Conservation (phyloP, 2,888 invertebrate genomes). For the Piscicola geometra region DNA sequence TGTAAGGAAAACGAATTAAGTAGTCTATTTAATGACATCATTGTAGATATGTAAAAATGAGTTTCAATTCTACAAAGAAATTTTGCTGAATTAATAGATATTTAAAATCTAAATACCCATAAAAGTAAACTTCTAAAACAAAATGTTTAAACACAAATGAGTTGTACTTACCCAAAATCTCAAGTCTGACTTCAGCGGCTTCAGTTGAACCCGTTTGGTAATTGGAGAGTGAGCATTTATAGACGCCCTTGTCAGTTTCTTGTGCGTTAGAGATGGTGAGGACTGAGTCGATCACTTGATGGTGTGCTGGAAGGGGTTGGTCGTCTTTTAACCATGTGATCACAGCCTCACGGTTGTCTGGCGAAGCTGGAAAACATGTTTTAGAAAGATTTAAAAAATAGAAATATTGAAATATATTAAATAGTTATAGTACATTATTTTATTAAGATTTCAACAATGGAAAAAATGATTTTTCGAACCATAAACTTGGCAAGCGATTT, state of each 20-base stretch:
- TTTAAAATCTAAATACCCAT: background rate
- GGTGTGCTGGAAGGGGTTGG: background rate
- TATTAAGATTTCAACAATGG: too few species aligned
- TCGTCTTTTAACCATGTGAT: background rate
- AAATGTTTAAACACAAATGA: background rate
- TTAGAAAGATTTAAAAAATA: too few species aligned
- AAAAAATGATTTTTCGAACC: too few species aligned
- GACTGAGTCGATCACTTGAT: background rate
- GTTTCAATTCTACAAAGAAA: too few species aligned
- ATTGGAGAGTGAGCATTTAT: background rate
- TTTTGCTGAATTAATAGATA: too few species aligned
- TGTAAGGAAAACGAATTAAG: background rate
- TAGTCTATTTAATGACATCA: too few species aligned
- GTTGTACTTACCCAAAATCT: conserved; percentile 12
- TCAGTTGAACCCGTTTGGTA: background rate
- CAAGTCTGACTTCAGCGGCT: conserved; percentile 4
- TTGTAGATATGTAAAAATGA: too few species aligned
- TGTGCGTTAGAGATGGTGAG: background rate
- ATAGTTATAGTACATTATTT: too few species aligned
- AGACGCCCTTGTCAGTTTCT: background rate
- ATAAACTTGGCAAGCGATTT: too few species aligned
- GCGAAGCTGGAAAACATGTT: background rate
- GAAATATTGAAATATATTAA: too few species aligned
- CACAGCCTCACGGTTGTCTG: background rate
- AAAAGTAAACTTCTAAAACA: background rate